phyloP scores from a whole-genome alignment of 1,140 invertebrate species.

The Steinernema khuongi region DNA sequence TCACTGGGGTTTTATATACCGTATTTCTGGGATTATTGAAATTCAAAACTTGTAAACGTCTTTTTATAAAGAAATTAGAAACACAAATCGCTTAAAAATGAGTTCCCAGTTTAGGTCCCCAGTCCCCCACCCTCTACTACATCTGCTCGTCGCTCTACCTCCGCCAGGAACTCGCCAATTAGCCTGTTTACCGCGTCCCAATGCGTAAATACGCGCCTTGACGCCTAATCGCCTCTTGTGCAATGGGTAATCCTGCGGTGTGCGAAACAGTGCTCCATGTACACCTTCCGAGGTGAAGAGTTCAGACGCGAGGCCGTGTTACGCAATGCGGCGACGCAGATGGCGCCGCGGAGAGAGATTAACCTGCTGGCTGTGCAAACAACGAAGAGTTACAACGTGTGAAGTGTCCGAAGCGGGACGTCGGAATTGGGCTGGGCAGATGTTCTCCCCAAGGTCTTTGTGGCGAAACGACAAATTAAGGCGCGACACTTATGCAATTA shows the following conservation, averaged over 20 bases:
- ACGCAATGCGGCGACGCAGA: conserved; percentile 6
- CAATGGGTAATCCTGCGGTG: not conserved
- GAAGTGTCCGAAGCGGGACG: not conserved
- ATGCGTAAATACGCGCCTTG: not conserved
- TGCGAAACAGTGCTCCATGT: not conserved
- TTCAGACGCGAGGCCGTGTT: conserved; percentile 12
- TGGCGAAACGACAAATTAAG: not conserved
- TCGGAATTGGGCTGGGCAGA: not conserved
- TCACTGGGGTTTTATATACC: no score
- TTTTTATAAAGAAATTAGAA: no score
- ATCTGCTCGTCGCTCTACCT: no score
- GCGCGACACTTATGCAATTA: conserved; percentile 15
- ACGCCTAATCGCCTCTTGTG: not conserved
- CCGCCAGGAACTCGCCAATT: no score
- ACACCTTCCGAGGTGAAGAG: not conserved
- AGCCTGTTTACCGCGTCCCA: not conserved
- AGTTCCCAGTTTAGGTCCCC: no score
- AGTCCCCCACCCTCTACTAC: no score
- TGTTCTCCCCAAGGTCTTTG: conserved; percentile 1
- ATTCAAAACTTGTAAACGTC: no score
- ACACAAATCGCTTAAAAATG: no score
- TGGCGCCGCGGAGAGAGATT: not conserved
- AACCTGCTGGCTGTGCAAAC: conserved; percentile 2
- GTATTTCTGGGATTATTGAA: no score
- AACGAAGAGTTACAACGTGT: not conserved